Evolutionary conservation across 2,113 vertebrate species (phyloP).

Genomic region (Motacilla tschutschensis): DNA sequence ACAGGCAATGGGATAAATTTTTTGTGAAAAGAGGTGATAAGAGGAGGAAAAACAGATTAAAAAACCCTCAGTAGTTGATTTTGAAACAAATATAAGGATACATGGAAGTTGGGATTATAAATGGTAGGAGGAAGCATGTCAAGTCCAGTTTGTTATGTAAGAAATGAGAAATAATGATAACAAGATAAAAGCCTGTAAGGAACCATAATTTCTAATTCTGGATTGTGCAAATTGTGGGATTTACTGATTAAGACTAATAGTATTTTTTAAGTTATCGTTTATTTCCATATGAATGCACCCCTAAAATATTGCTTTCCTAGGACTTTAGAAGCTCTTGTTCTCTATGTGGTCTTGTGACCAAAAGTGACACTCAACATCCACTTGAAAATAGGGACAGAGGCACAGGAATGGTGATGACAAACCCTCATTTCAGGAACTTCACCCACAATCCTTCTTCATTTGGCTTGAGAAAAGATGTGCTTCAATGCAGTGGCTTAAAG

Average conservation of each 20-base stretch:
- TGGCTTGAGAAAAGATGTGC: neutral
- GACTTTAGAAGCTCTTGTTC: neutral
- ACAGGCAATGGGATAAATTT: neutral
- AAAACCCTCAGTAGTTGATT: accelerated
- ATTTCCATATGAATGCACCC: neutral
- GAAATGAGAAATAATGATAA: neutral
- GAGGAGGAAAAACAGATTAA: neutral
- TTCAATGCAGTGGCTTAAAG: neutral
- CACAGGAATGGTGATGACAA: neutral
- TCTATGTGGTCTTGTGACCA: neutral
- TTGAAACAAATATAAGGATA: neutral
- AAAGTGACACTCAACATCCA: neutral
- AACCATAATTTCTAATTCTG: neutral
- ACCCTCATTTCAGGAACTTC: neutral
- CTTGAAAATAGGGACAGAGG: neutral
- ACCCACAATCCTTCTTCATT: neutral
- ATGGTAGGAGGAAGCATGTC: neutral
- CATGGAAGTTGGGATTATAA: neutral
- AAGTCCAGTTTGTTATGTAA: neutral
- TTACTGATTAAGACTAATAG: neutral
- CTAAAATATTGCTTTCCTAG: neutral
- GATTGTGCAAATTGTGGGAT: neutral
- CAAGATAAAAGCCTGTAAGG: neutral
- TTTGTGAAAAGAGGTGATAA: neutral
- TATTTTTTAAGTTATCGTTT: neutral